Base-by-base conservation (phyloP, 2,113 vertebrate species). In the Hiodon alosoides region DNA sequence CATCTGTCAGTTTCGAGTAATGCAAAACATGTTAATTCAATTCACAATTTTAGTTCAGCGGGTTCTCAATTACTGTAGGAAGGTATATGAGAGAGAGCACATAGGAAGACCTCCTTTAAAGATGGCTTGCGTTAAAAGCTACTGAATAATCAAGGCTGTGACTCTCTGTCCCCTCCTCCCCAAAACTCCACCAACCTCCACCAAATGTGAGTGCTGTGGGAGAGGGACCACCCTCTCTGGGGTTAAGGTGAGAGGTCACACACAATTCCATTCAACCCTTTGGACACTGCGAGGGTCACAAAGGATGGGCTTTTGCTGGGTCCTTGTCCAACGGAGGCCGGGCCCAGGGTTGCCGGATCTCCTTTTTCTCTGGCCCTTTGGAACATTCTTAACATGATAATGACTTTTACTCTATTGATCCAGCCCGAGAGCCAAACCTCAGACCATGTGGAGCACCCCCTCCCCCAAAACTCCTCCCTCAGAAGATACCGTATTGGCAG, bases 351-450 rank as follows among this genome's bases (percentile, higher is more conserved):
- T 79, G 78, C 73, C 80, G 76, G 79, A 60, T 81, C 83, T 73
- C 67, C 76, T 84, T 81, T 31, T 31, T 80, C 77, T 78, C 76
- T 77, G 74, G 76, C 8, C 75, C 79, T 62, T 3, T 55, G 69
- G 73, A 78, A 75, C 80, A 88, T 87, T 86, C 82, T 85, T 78
- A 87, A 82, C 83, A 76, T 80, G 84, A 85, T 88, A 81, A 89
- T 85, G 85, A 85, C 87, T 86, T 82, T 52, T 84, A 81, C 70
- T 79, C 76, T 82, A 91, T 90, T 84, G 89, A 90, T 90, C 87
- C 16, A 77, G 75, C 79, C 69, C 5, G 73, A 75, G 77, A 85
- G 84, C 78, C 59, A 68, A 79, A 84, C 83, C 85, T n/a, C 10
- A 55, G 83, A 4, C 64, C 54, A 67, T 68, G 57, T 74, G 5